Evolutionary conservation across 2,888 invertebrate genomes (phyloP), one percentile per base, ranked within the genome.

Genomic region (Mellilla xanthometata): DNA sequence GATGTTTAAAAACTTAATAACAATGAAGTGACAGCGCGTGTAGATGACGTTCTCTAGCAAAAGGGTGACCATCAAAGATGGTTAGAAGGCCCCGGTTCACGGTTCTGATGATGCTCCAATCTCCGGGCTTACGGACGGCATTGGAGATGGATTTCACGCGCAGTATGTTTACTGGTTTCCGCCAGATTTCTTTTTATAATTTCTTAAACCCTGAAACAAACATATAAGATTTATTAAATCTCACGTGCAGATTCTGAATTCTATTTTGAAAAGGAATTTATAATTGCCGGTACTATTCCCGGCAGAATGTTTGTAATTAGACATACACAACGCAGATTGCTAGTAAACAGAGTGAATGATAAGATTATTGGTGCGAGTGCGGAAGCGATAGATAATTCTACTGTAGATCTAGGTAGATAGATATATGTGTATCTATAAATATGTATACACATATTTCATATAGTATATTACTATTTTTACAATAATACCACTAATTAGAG

Each of bases 1-100:
- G 46, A 90, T 87, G 58, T 88, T 86, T 12, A 90, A 83, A 65
- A 85, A 84, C 76, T 90, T 90, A 84, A 90, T 90, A 85, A 89
- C 68, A 88, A 87, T 89, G 88, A 90, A 90, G 88, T 90, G 90
- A 88, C 89, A 87, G 80, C 62, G 79, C 72, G 90, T 80, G 68
- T 87, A 90, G 59, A 69, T 70, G 56, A 83, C 70, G 71, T 82
- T 88, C 72, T 89, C 88, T 63, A 90, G 65, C 58, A 64, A 80
- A 62, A 62, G 68, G 72, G 73, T 65, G 79, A 81, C 78, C 90
- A 90, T 90, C 88, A 89, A 88, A 86, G 62, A 68, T 68, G 71
- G 67, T 76, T 61, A 61, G 62, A 52, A 48, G 51, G 29, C 48
- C 56, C 62, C 64, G 59, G 75, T 68, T 80, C 76, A 84, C 76